phyloP scores from a whole-genome alignment of 2,113 vertebrate genomes.

The Pantherophis guttatus region DNA sequence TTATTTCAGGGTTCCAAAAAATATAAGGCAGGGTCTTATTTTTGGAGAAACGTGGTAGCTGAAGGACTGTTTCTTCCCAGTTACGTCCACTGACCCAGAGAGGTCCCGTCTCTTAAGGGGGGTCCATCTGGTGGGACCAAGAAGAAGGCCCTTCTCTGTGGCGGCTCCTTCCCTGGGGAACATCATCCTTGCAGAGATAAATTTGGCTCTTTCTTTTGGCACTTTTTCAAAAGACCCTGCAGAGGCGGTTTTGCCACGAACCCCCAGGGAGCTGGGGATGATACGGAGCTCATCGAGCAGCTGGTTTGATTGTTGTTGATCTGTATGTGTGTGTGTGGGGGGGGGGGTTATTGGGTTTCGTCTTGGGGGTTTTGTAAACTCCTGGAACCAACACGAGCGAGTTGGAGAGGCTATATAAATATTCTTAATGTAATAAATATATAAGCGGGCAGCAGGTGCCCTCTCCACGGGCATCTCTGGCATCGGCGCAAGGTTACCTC shows the following conservation, averaged over 20 bases:
- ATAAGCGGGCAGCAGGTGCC: neutral
- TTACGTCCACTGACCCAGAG: neutral
- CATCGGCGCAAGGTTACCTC: slow-evolving; percentile 76
- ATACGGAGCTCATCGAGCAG: neutral
- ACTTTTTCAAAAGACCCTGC: too few relatives aligned
- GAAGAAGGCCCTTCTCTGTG: too few relatives aligned
- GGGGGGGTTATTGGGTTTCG: neutral
- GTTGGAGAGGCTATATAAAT: neutral
- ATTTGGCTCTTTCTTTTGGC: neutral
- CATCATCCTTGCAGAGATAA: too few relatives aligned
- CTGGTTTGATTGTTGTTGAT: neutral
- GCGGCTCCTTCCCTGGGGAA: neutral
- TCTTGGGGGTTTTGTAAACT: neutral
- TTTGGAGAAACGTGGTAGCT: too few relatives aligned
- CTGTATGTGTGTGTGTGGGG: too few relatives aligned
- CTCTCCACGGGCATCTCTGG: neutral
- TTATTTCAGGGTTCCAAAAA: too few relatives aligned
- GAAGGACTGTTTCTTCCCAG: neutral
- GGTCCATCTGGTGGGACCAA: too few relatives aligned
- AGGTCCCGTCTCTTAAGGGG: neutral
- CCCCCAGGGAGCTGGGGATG: neutral
- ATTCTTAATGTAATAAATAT: neutral
- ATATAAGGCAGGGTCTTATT: too few relatives aligned
- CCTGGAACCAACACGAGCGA: neutral
- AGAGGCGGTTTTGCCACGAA: neutral